phyloP scores from a whole-genome alignment of 1,140 invertebrate species.

The Plectrocnemia conspersa region DNA sequence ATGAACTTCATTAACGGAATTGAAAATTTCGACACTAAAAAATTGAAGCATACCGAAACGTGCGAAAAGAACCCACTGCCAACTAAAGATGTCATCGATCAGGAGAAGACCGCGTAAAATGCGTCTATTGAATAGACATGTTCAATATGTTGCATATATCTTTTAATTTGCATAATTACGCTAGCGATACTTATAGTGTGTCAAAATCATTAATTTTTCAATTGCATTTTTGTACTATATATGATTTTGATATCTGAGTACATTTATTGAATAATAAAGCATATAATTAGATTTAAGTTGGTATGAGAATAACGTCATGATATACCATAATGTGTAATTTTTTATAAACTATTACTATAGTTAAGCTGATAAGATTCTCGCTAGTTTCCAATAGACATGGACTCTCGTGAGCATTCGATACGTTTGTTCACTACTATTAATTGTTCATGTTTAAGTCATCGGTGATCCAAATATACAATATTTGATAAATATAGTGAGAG shows the following conservation, averaged over 20 bases:
- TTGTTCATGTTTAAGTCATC: too few species aligned
- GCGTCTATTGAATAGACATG: slow-evolving; percentile 10
- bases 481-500: too few species aligned
- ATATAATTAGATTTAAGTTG: slow-evolving; percentile 31
- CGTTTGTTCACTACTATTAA: too few species aligned
- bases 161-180: slow-evolving; percentile 16
- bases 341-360: slow-evolving; percentile 23
- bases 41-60: slow-evolving; percentile 85
- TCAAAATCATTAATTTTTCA: slow-evolving; percentile 20
- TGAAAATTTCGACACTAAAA: slow-evolving; percentile 78
- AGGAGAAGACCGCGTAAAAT: slow-evolving; percentile 63
- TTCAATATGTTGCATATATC: slow-evolving; percentile 9
- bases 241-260: slow-evolving; percentile 8
- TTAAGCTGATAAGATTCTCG: slow-evolving; percentile 10
- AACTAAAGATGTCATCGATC: slow-evolving; percentile 74
- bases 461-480: too few species aligned
- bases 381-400: slow-evolving; percentile 5
- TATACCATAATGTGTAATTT: slow-evolving; percentile 28
- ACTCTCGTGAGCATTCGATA: too few species aligned
- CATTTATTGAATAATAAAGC: slow-evolving; percentile 11
- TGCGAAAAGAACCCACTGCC: slow-evolving; percentile 86
- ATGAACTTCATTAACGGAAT: slow-evolving; percentile 82
- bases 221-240: slow-evolving; percentile 19
- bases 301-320: slow-evolving; percentile 28
- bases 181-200: slow-evolving; percentile 9